These are phyloP conservation scores for Nomada fucata DNA, from an alignment of 2,888 invertebrate genomes.

Conservation along the genomic window DNA sequence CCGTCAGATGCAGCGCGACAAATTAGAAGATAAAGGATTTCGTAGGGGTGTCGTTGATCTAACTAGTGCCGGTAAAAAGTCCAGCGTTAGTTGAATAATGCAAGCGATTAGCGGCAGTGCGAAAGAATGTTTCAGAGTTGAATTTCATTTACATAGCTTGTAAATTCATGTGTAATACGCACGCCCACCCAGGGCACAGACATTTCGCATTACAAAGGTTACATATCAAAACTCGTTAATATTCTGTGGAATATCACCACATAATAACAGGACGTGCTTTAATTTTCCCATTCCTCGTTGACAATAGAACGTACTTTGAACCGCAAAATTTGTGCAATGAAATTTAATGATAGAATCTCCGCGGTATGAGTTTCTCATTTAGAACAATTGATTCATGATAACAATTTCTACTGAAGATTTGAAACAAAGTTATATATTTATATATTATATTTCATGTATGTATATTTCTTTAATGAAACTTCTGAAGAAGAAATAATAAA, in stretches of 20 bases:
- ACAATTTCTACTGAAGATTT: background rate
- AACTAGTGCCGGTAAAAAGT: constrained; percentile 42
- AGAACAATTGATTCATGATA: background rate
- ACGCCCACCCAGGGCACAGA: background rate
- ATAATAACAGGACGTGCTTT: too few relatives aligned
- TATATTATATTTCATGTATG: background rate
- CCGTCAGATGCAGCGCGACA: constrained; percentile 50
- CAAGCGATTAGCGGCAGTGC: constrained; percentile 42
- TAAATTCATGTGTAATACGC: constrained; percentile 8
- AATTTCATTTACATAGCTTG: constrained; percentile 27
- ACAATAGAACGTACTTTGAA: too few relatives aligned
- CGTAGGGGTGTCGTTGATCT: constrained; percentile 42
- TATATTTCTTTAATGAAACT: background rate
- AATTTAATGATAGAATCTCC: background rate
- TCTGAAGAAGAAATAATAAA: too few relatives aligned
- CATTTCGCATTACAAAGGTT: background rate
- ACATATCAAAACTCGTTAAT: constrained; percentile 5
- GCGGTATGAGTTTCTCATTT: background rate
- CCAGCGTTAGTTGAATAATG: constrained; percentile 44
- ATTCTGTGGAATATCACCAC: background rate
- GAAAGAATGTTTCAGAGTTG: constrained; percentile 25
- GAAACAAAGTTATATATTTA: background rate
- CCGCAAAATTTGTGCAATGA: background rate
- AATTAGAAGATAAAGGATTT: constrained; percentile 54
- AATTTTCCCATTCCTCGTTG: too few relatives aligned